Conservation (phyloP, 2,797 vertebrate species). For the Chlorospingus flavigularis region DNA sequence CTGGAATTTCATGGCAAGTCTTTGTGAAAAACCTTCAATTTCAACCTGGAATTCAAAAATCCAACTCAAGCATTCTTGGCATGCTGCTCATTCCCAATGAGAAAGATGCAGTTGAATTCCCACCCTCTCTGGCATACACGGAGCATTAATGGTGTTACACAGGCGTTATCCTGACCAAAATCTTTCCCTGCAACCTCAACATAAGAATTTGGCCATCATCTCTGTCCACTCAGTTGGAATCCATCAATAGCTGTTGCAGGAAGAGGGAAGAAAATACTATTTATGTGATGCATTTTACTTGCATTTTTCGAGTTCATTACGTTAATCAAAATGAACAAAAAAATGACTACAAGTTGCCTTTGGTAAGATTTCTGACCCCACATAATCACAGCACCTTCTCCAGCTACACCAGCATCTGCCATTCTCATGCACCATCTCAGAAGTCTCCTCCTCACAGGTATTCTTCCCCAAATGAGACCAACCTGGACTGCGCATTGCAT, state of each 20-base stretch:
- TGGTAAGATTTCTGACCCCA: background rate
- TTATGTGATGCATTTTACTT: background rate
- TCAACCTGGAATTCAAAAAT: background rate
- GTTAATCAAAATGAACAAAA: rapidly evolving
- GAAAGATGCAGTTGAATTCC: background rate
- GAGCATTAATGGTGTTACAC: background rate
- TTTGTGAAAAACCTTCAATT: background rate
- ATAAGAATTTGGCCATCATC: background rate
- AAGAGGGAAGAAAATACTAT: background rate
- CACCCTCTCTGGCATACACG: background rate
- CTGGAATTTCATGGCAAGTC: background rate
- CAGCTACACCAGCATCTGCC: background rate
- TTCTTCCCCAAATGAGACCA: background rate
- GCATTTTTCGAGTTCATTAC: background rate
- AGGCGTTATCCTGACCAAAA: background rate
- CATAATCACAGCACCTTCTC: background rate
- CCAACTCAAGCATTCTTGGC: background rate
- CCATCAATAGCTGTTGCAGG: background rate
- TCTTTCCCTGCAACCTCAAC: background rate
- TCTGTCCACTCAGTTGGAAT: background rate
- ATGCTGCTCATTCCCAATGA: background rate
- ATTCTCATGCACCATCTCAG: background rate
- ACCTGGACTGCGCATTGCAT: background rate
- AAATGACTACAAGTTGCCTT: background rate
- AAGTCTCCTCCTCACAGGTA: background rate